Conservation (phyloP, 2,888 invertebrate species). For the Stenolophus ochropezus region DNA sequence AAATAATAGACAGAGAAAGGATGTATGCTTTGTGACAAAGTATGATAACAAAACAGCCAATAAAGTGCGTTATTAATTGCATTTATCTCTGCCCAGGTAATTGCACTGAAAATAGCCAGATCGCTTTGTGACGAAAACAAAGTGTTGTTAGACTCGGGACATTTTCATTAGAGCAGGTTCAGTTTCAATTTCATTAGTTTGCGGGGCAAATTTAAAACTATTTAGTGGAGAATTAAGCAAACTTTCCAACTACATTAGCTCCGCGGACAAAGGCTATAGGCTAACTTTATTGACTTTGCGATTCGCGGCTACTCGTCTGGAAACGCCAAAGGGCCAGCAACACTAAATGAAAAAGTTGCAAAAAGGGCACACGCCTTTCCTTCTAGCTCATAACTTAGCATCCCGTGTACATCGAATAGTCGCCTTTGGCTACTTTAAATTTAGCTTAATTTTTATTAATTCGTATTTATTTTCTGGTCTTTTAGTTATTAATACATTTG, state of each 20-base stretch:
- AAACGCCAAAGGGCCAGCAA: not conserved
- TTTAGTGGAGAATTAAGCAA: not conserved
- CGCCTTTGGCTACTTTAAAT: no score
- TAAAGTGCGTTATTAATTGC: not conserved
- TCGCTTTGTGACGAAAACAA: not conserved
- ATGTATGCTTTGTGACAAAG: no score
- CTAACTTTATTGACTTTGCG: not conserved
- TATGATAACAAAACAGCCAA: no score
- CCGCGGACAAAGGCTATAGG: not conserved
- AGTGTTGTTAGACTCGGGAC: not conserved
- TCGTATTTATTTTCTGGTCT: no score
- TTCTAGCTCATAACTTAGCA: no score
- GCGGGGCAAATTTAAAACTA: not conserved
- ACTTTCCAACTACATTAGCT: constrained; percentile 3
- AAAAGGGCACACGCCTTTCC: no score
- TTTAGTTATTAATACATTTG: no score
- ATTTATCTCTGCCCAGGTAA: not conserved
- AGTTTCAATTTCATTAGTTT: not conserved
- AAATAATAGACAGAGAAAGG: no score
- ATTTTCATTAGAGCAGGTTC: not conserved
- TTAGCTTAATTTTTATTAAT: no score
- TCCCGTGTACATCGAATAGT: no score
- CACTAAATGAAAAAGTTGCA: not conserved
- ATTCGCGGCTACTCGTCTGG: not conserved
- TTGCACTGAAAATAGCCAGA: not conserved